Conservation (phyloP, 1,140 invertebrate species). For the Ylistrum balloti region DNA sequence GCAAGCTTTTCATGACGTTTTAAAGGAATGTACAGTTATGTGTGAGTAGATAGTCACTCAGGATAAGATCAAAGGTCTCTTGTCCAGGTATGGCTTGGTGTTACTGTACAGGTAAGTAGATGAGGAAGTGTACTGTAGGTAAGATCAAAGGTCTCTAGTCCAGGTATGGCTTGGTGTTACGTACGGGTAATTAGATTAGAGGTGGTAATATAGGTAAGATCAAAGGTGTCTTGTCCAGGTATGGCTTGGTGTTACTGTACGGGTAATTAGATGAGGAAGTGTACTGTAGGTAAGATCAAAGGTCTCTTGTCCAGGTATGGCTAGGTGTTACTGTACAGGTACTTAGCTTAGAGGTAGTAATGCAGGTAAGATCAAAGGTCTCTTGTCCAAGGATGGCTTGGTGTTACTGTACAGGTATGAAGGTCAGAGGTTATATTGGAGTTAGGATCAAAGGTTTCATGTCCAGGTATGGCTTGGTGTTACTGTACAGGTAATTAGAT, state of each 20-base stretch:
- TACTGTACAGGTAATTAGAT: too few relatives aligned
- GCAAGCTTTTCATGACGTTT: too few relatives aligned
- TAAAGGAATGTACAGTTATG: too few relatives aligned
- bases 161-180: slow-evolving; percentile 7
- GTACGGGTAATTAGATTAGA: too few relatives aligned
- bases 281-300: neutral
- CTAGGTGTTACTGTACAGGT: neutral
- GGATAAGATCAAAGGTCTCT: slow-evolving; percentile 13
- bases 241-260: slow-evolving; percentile 14
- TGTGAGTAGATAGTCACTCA: too few relatives aligned
- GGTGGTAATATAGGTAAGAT: too few relatives aligned
- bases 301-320: neutral
- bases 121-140: neutral
- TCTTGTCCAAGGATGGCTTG: slow-evolving; percentile 12
- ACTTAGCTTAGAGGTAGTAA: too few relatives aligned
- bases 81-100: slow-evolving; percentile 14
- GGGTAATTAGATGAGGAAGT: too few relatives aligned
- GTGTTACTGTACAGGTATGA: slow-evolving; percentile 8
- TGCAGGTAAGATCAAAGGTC: slow-evolving; percentile 19
- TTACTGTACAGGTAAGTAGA: too few relatives aligned
- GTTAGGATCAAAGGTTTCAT: neutral
- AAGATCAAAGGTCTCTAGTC: neutral
- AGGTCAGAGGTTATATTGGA: too few relatives aligned
- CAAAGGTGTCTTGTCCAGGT: slow-evolving; percentile 1
- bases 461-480: slow-evolving; percentile 6